Percentiles rank a stretch among this genome's conserved stretches.
These are phyloP conservation scores for Chloroclystis v-ata DNA, from an alignment of 2,888 invertebrate genomes.

Conservation along the genomic window DNA sequence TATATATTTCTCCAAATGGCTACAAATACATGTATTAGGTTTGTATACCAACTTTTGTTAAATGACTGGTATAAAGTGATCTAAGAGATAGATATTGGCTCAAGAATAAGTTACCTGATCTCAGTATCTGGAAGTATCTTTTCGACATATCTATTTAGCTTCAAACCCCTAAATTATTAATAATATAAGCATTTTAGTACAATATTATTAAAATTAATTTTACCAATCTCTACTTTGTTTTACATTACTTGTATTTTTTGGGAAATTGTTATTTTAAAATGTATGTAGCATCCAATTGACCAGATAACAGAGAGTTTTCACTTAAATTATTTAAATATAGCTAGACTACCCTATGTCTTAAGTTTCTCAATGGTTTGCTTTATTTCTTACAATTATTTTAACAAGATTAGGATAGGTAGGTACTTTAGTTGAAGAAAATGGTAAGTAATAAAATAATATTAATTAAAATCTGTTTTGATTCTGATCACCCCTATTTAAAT, in stretches of 20 bases:
- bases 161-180: too few species aligned
- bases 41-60: too few species aligned
- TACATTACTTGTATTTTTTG: too few species aligned
- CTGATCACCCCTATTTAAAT: neutral
- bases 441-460: slow-evolving; percentile 50
- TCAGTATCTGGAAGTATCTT: neutral
- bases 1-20: neutral
- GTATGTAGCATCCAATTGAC: neutral
- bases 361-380: slow-evolving; percentile 49
- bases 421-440: slow-evolving; percentile 46
- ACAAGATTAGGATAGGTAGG: slow-evolving; percentile 38
- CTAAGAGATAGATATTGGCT: neutral
- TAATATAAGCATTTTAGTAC: too few species aligned
- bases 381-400: slow-evolving; percentile 32
- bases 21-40: neutral
- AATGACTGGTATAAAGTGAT: neutral
- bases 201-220: too few species aligned
- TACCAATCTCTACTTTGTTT: too few species aligned
- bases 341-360: neutral
- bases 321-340: slow-evolving; percentile 1
- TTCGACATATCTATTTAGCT: neutral
- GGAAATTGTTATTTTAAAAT: too few species aligned
- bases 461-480: slow-evolving; percentile 29
- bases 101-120: neutral
- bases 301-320: slow-evolving; percentile 4